A percentile compares a stretch with the other conserved stretches of the same genome.
These are phyloP conservation scores for Pangasius djambal DNA, from an alignment of 2,797 vertebrate genomes.

Conservation along the genomic window DNA sequence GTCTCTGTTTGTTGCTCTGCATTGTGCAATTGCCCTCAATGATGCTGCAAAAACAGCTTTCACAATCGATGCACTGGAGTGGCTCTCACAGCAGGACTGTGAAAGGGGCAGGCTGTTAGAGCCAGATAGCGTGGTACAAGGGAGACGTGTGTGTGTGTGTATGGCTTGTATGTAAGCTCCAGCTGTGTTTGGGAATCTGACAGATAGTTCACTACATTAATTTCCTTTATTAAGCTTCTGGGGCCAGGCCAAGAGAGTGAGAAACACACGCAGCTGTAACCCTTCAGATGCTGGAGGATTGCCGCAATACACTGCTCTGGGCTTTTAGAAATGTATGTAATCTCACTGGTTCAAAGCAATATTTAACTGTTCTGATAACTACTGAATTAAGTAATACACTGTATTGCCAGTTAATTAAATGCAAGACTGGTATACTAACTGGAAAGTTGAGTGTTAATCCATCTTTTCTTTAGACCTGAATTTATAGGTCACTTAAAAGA, in stretches of 20 bases:
- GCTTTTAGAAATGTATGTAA: background rate
- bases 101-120: conserved; percentile 59
- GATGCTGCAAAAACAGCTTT: conserved; percentile 79
- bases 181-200: conserved; percentile 85
- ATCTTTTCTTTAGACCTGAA: background rate
- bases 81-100: conserved; percentile 64
- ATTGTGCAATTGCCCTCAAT: conserved; percentile 74
- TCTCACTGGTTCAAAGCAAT: background rate
- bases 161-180: conserved; percentile 76
- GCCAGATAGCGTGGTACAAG: conserved; percentile 56
- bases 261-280: conserved; percentile 78
- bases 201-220: conserved; percentile 83
- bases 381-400: conserved; percentile 3
- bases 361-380: too few relatives aligned
- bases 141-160: conserved; percentile 55
- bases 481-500: background rate
- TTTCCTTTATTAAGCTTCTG: conserved; percentile 84
- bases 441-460: background rate
- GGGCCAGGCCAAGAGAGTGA: conserved; percentile 73
- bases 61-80: conserved; percentile 75
- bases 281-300: conserved; percentile 65
- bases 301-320: background rate
- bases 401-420: background rate
- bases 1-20: conserved; percentile 65
- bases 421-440: background rate